A percentile compares a stretch with the other conserved stretches of the same genome.
Evolutionary conservation across 2,113 vertebrate genomes (phyloP).

Genomic region (Peucedramus taeniatus): DNA sequence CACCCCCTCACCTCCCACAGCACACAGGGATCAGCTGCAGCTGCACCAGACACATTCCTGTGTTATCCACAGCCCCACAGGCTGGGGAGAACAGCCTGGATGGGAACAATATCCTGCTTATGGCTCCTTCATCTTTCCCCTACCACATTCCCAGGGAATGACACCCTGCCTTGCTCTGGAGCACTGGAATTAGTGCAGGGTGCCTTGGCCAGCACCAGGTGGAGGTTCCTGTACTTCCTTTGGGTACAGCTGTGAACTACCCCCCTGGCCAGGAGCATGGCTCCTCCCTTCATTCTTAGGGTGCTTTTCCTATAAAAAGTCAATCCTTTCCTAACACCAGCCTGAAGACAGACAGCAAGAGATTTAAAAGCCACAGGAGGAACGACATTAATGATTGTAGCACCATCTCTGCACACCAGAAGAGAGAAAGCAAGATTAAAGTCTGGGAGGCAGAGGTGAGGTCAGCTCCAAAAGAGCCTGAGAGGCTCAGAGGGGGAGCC

Average conservation of each 20-base stretch:
- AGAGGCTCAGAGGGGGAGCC: not conserved
- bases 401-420: not conserved
- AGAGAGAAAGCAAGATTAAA: not conserved
- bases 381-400: not conserved
- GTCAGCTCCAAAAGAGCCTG: not conserved
- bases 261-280: not conserved
- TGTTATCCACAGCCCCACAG: accelerated
- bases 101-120: not conserved
- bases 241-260: not conserved
- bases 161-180: not conserved
- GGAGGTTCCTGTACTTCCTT: not conserved
- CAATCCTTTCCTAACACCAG: not conserved
- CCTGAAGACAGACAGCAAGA: not conserved
- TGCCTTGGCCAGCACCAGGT: not conserved
- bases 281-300: not conserved
- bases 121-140: not conserved
- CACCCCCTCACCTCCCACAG: accelerated
- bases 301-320: not conserved
- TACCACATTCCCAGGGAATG: accelerated
- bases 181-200: not conserved
- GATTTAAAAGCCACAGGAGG: not conserved
- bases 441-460: not conserved
- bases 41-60: not conserved
- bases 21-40: not conserved
- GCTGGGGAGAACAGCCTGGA: not conserved